These are phyloP conservation scores for Collichthys lucidus DNA, from an alignment of 2,113 vertebrate species.

Conservation along the genomic window DNA sequence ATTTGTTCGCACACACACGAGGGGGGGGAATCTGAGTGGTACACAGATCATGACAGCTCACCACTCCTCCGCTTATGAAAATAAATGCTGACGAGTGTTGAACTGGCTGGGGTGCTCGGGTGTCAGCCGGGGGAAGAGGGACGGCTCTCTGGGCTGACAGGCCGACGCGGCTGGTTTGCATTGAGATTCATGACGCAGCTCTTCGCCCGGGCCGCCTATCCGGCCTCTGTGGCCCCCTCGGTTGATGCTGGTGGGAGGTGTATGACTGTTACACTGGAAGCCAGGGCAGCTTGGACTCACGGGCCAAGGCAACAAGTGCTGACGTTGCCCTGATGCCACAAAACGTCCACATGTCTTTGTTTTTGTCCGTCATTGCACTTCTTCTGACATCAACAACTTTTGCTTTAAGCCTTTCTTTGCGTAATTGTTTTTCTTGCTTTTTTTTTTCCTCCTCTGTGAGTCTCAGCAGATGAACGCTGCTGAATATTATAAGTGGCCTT, in stretches of 20 bases:
- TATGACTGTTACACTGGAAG: conserved; percentile 10
- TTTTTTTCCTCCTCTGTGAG: background rate
- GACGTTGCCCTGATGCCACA: conserved; percentile 41
- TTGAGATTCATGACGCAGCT: conserved; percentile 67
- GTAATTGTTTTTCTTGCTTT: conserved; percentile 10
- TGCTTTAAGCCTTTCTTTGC: conserved; percentile 36
- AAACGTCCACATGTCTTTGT: conserved; percentile 29
- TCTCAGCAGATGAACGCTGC: conserved; percentile 21
- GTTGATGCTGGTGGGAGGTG: conserved; percentile 10
- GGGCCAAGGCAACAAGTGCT: conserved; percentile 46
- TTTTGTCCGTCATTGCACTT: conserved; percentile 44
- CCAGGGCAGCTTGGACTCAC: conserved; percentile 23
- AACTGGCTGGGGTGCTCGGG: conserved; percentile 43
- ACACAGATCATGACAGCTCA: conserved; percentile 48
- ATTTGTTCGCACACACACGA: conserved; percentile 14
- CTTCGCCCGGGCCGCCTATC: conserved; percentile 14
- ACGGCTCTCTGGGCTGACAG: conserved; percentile 63
- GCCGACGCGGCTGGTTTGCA: conserved; percentile 69
- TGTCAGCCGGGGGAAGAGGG: conserved; percentile 55
- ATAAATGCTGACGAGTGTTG: conserved; percentile 71
- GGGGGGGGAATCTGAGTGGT: conserved; percentile 1
- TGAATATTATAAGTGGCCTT: conserved; percentile 6
- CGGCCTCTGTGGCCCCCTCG: conserved; percentile 10
- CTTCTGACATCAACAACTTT: conserved; percentile 39
- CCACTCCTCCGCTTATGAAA: conserved; percentile 66